phyloP scores from a whole-genome alignment of 2,797 vertebrate species.

The Urophycis tenuis region DNA sequence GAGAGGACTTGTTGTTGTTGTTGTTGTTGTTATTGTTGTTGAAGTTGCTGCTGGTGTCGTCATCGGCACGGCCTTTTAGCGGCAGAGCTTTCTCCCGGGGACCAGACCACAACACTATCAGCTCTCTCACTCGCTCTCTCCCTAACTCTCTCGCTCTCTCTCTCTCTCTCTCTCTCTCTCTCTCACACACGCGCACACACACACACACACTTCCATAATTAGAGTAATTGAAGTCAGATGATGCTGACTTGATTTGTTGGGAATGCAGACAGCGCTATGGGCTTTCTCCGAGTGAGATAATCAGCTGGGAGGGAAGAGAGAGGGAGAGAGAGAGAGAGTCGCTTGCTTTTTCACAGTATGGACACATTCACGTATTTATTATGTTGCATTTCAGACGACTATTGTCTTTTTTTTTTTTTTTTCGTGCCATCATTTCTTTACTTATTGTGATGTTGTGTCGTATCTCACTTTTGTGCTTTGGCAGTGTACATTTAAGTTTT shows the following conservation, averaged over 20 bases:
- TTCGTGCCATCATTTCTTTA: too few relatives aligned
- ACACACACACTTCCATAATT: conserved; percentile 65
- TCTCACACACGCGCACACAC: conserved; percentile 14
- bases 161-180: conserved; percentile 41
- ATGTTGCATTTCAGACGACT: too few relatives aligned
- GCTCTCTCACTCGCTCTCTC: conserved; percentile 32
- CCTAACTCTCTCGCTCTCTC: conserved; percentile 27
- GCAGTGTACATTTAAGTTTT: too few relatives aligned
- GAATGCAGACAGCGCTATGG: conserved; percentile 65
- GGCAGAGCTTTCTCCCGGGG: conserved; percentile 39
- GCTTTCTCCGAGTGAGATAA: conserved; percentile 59
- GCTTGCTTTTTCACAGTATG: background rate
- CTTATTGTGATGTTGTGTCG: too few relatives aligned
- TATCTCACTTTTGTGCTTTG: too few relatives aligned
- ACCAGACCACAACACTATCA: conserved; percentile 37
- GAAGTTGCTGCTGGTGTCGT: too few relatives aligned
- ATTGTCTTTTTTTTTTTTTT: too few relatives aligned
- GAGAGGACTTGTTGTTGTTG: too few relatives aligned
- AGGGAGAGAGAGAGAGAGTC: conserved; percentile 19
- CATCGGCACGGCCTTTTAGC: conserved; percentile 42
- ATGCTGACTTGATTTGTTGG: conserved; percentile 73
- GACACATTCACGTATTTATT: too few relatives aligned
- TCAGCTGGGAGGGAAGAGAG: conserved; percentile 44
- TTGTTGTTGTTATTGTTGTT: conserved; percentile 52
- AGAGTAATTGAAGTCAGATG: conserved; percentile 73